Conservation (phyloP, 35 echinoderm and acorn worm genomes). For the Holothuria glaberrima region DNA sequence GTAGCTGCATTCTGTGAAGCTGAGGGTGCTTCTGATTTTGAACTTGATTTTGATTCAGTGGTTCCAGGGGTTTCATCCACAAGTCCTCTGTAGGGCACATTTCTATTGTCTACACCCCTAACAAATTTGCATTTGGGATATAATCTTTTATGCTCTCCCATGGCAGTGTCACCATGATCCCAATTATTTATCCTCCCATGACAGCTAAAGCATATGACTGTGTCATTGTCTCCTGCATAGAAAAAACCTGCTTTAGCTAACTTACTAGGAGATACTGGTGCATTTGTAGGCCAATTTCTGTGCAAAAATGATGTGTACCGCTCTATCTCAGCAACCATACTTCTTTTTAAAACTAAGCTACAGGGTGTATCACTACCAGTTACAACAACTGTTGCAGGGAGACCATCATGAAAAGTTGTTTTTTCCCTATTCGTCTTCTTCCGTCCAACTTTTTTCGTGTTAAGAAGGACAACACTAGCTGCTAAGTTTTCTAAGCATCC, state of each 20-base stretch:
- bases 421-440: too few relatives aligned
- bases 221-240: conserved; percentile 68
- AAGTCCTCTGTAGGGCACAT: conserved; percentile 47
- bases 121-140: conserved; percentile 89
- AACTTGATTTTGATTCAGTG: background rate
- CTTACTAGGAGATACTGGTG: conserved; percentile 50
- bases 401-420: conserved; percentile 54
- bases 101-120: conserved; percentile 35
- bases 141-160: conserved; percentile 89
- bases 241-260: conserved; percentile 92
- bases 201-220: conserved; percentile 86
- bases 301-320: background rate
- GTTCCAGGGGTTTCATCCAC: conserved; percentile 23
- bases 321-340: conserved; percentile 10
- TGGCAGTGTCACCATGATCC: conserved; percentile 82
- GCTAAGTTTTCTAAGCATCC: too few relatives aligned
- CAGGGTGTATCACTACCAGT: background rate
- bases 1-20: conserved; percentile 30
- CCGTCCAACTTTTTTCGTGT: too few relatives aligned
- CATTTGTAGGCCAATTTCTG: conserved; percentile 50
- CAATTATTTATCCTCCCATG: conserved; percentile 79
- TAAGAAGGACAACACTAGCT: too few relatives aligned
- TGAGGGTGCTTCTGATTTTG: background rate
- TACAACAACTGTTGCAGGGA: background rate
- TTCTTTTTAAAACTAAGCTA: background rate